A percentile compares a stretch with the other conserved stretches of the same genome.
phyloP scores from a whole-genome alignment of 2,888 invertebrate species.

The Melieria omissa region DNA sequence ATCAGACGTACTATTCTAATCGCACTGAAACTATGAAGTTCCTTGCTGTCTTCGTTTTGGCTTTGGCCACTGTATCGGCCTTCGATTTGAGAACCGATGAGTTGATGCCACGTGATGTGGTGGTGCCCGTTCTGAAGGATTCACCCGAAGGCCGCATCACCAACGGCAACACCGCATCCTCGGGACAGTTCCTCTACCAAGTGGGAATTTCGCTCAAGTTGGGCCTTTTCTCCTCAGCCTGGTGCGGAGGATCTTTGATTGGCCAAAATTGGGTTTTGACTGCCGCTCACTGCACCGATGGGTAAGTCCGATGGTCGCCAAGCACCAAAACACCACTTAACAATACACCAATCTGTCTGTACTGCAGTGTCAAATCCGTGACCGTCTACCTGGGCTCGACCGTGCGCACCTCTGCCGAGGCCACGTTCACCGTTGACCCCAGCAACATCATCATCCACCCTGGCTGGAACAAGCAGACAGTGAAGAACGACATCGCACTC shows the following conservation, averaged over 20 bases:
- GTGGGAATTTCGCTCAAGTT: constrained; percentile 52
- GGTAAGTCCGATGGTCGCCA: constrained; percentile 16
- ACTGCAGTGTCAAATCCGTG: not conserved
- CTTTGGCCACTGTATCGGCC: constrained; percentile 51
- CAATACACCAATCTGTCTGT: too few species aligned
- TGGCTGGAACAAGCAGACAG: not conserved
- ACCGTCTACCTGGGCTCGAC: constrained; percentile 18
- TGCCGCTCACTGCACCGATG: constrained; percentile 59
- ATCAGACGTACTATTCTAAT: too few species aligned
- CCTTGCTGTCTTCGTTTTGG: constrained; percentile 52
- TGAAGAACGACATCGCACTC: constrained; percentile 18
- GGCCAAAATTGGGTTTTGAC: constrained; percentile 55
- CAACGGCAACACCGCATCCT: constrained; percentile 46
- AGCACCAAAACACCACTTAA: too few species aligned
- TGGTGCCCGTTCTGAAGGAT: constrained; percentile 11
- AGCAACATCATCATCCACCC: constrained; percentile 4
- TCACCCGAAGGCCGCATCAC: constrained; percentile 45
- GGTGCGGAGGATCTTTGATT: constrained; percentile 60
- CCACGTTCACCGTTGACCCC: not conserved
- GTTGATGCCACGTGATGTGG: not conserved
- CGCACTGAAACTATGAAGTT: constrained; percentile 48
- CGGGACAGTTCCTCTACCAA: constrained; percentile 53
- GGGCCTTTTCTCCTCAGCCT: constrained; percentile 40
- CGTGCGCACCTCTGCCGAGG: not conserved
- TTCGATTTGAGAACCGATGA: constrained; percentile 38